Conservation (phyloP, 2,888 invertebrate genomes). For the Cephus runcator region DNA sequence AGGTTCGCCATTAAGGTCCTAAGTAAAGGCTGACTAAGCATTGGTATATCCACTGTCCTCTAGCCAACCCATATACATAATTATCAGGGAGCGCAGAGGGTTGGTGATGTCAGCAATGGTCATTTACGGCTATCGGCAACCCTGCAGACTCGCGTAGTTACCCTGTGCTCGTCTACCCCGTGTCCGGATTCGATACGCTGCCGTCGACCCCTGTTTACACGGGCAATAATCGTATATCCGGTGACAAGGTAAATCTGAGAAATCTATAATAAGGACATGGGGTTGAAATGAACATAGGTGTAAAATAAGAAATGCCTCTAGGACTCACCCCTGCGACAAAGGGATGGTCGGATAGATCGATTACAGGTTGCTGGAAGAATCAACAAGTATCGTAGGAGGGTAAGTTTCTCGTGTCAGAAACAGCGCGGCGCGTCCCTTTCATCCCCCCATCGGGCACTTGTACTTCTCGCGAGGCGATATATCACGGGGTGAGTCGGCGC, state of each 20-base stretch:
- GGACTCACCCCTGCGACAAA: not conserved
- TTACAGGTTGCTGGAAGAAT: slow-evolving; percentile 36
- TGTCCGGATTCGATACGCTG: not conserved
- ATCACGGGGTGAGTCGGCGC: slow-evolving; percentile 42
- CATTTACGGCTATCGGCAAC: slow-evolving; percentile 59
- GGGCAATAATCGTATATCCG: not conserved
- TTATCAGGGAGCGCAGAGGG: slow-evolving; percentile 41
- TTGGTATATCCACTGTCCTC: slow-evolving; percentile 26
- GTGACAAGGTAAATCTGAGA: not conserved
- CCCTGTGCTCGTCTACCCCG: not conserved
- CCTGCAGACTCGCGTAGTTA: slow-evolving; percentile 38
- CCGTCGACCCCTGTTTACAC: not conserved
- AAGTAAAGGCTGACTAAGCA: slow-evolving; percentile 65
- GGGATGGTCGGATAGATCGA: not conserved
- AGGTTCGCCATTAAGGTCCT: slow-evolving; percentile 52
- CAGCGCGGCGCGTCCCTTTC: slow-evolving; percentile 31
- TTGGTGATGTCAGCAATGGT: slow-evolving; percentile 59
- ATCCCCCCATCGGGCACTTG: slow-evolving; percentile 17
- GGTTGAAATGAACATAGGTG: not conserved
- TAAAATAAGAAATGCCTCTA: not conserved
- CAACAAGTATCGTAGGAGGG: slow-evolving; percentile 53
- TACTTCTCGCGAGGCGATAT: slow-evolving; percentile 36
- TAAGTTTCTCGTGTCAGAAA: slow-evolving; percentile 37
- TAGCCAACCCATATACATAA: slow-evolving; percentile 44
- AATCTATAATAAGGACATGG: not conserved